Conservation (phyloP, 2,888 invertebrate genomes). For the Acronicta alni region DNA sequence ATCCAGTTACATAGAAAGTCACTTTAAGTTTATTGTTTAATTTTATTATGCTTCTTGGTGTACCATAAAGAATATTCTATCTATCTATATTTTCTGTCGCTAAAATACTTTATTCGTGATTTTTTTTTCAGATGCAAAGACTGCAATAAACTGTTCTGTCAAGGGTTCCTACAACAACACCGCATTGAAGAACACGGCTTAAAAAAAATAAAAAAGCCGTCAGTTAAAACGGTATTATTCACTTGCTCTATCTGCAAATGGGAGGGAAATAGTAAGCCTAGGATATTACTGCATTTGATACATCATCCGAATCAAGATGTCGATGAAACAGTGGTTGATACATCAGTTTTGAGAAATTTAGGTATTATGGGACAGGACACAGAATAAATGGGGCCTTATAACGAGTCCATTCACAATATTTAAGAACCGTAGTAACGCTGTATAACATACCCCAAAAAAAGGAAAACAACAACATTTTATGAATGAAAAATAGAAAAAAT, state of each 20-base stretch:
- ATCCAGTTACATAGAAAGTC: too few species aligned
- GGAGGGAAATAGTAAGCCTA: constrained; percentile 61
- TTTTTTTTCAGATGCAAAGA: constrained; percentile 31
- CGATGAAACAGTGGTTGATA: constrained; percentile 64
- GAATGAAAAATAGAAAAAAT: too few species aligned
- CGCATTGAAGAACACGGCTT: constrained; percentile 16
- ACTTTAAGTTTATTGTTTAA: too few species aligned
- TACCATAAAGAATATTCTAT: too few species aligned
- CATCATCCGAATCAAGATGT: constrained; percentile 78
- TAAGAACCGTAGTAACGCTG: too few species aligned
- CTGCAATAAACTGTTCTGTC: constrained; percentile 43
- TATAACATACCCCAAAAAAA: too few species aligned
- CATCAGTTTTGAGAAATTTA: constrained; percentile 58
- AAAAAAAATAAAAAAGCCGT: constrained; percentile 6
- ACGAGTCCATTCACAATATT: too few species aligned
- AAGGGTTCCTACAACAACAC: constrained; percentile 15
- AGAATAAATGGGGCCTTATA: background rate
- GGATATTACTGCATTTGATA: constrained; percentile 77
- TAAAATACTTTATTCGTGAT: too few species aligned
- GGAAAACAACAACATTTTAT: too few species aligned
- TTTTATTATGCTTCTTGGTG: too few species aligned
- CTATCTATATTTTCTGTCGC: too few species aligned
- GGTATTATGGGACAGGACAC: constrained; percentile 46
- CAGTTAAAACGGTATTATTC: constrained; percentile 52
- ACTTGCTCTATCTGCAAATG: constrained; percentile 70